Evolutionary conservation across 1,140 invertebrate genomes (phyloP).

Genomic region (Sycophaga agraensis): DNA sequence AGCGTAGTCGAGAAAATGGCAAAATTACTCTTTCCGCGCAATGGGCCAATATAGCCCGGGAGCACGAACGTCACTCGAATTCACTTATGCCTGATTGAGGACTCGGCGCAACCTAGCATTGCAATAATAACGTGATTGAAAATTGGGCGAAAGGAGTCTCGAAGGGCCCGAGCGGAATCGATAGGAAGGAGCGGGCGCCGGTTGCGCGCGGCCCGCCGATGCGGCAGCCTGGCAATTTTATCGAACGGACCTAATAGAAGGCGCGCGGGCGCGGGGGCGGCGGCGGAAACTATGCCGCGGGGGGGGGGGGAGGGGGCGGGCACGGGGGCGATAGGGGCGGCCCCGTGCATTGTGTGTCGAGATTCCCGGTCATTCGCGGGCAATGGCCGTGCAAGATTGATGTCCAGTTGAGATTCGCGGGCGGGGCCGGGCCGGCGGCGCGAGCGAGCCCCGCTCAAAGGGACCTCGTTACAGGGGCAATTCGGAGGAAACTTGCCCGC

Average conservation of each 20-base stretch:
- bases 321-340: too few species aligned
- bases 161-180: neutral
- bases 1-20: too few species aligned
- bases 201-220: too few species aligned
- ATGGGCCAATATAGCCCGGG: too few species aligned
- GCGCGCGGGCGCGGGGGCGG: too few species aligned
- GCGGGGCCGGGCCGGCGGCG: too few species aligned
- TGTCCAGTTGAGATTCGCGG: constrained; percentile 3
- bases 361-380: neutral
- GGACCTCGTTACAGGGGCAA: constrained; percentile 17
- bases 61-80: too few species aligned
- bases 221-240: constrained; percentile 16
- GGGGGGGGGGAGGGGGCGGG: neutral
- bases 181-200: neutral
- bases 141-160: neutral
- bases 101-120: too few species aligned
- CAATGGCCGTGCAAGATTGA: constrained; percentile 28
- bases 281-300: neutral
- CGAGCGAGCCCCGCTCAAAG: neutral
- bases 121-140: too few species aligned
- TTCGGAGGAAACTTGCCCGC: constrained; percentile 12
- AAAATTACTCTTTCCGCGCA: too few species aligned
- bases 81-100: too few species aligned
- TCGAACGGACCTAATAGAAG: neutral
- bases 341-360: neutral